These are phyloP conservation scores for Danio tinwini DNA, from an alignment of 2,797 vertebrate genomes.

Conservation along the genomic window DNA sequence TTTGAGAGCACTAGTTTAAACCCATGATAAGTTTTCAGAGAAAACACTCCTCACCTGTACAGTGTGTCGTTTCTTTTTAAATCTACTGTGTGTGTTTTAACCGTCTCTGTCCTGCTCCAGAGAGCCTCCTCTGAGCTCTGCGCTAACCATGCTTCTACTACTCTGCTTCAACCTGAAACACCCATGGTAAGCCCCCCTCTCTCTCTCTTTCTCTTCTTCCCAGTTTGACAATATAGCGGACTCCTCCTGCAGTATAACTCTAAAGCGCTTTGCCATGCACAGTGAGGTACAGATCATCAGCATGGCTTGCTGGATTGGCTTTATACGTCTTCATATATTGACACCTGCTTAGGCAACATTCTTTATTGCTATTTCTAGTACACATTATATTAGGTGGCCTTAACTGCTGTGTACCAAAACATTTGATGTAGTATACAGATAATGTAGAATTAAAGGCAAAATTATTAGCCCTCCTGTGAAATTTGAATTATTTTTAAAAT, in stretches of 20 bases:
- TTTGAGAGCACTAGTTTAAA: too few species aligned
- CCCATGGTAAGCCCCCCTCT: slow-evolving; percentile 46
- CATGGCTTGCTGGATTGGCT: slow-evolving; percentile 1
- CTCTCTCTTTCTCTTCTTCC: slow-evolving; percentile 54
- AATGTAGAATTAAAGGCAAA: too few species aligned
- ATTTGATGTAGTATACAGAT: too few species aligned
- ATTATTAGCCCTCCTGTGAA: too few species aligned
- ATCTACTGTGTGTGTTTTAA: slow-evolving; percentile 36
- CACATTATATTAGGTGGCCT: neutral
- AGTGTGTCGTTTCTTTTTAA: slow-evolving; percentile 45
- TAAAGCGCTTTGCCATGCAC: slow-evolving; percentile 92
- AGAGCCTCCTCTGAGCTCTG: slow-evolving; percentile 57
- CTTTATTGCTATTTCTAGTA: neutral
- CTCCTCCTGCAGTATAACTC: slow-evolving; percentile 86
- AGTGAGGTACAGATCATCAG: slow-evolving; percentile 84
- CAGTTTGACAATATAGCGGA: slow-evolving; percentile 92
- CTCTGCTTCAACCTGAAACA: slow-evolving; percentile 55
- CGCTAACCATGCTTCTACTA: slow-evolving; percentile 63
- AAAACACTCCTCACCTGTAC: slow-evolving; percentile 42
- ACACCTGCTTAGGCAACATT: neutral
- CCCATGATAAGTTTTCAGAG: too few species aligned
- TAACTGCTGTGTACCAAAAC: too few species aligned
- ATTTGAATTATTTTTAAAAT: too few species aligned
- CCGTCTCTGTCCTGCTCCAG: slow-evolving; percentile 36
- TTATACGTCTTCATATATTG: slow-evolving; percentile 6